These are phyloP conservation scores for Parapristionchus giblindavisi DNA, from an alignment of 2,888 invertebrate genomes.

Conservation along the genomic window DNA sequence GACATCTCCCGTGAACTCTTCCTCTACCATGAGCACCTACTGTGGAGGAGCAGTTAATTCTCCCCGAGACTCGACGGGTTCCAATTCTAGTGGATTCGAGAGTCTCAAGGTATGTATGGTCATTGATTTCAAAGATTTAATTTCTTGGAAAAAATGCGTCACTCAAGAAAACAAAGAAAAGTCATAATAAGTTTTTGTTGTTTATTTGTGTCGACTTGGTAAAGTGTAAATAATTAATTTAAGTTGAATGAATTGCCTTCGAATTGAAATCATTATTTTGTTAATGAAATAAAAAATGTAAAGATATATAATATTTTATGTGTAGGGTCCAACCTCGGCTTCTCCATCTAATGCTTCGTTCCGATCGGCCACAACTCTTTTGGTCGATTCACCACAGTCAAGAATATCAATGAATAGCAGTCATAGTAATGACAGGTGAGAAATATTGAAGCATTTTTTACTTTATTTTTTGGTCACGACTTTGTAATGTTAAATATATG, in stretches of 20 bases:
- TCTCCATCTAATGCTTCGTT: conserved; percentile 38
- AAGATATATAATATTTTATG: not conserved
- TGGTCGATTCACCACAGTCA: conserved; percentile 35
- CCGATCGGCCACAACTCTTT: conserved; percentile 33
- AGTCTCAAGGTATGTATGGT: conserved; percentile 53
- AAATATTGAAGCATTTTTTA: not conserved
- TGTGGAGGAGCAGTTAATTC: conserved; percentile 15
- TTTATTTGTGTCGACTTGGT: too few species aligned
- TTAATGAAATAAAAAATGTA: not conserved
- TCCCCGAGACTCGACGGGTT: conserved; percentile 58
- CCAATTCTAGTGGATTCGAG: conserved; percentile 58
- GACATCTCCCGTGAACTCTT: conserved; percentile 1
- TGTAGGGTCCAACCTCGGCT: conserved; percentile 7
- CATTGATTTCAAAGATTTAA: not conserved
- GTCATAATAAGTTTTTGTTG: too few species aligned
- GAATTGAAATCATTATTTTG: not conserved
- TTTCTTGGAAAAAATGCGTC: too few species aligned
- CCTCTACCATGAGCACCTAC: not conserved
- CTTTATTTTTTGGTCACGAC: not conserved
- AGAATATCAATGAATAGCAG: conserved; percentile 40
- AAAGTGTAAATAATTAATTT: too few species aligned
- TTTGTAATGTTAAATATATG: not conserved
- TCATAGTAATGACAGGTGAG: conserved; percentile 34
- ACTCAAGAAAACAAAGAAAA: too few species aligned
- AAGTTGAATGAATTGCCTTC: not conserved